Evolutionary conservation across 2,888 invertebrate genomes (phyloP).

Genomic region (Gymnocheta viridis): DNA sequence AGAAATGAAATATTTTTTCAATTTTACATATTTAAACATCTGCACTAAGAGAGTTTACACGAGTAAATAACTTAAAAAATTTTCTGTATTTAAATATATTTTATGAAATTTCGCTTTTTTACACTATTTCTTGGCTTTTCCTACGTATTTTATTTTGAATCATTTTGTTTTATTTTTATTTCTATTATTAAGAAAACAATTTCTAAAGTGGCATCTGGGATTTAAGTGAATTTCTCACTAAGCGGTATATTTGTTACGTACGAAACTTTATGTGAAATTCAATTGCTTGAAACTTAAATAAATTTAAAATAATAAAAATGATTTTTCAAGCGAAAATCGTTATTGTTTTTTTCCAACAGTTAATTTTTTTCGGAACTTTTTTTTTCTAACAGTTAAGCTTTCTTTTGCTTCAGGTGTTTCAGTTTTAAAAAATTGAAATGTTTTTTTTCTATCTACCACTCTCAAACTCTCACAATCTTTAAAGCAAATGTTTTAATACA

Average conservation of each 20-base stretch:
- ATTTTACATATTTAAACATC: too few species aligned
- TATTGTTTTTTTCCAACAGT: not conserved
- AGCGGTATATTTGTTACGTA: not conserved
- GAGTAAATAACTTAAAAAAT: too few species aligned
- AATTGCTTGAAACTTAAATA: not conserved
- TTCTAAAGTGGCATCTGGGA: conserved; percentile 7
- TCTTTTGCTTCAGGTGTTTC: not conserved
- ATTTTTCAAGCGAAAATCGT: not conserved
- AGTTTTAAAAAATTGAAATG: not conserved
- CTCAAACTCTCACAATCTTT: too few species aligned
- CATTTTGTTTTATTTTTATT: not conserved
- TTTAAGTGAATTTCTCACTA: not conserved
- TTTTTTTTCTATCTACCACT: too few species aligned
- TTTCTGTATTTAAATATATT: too few species aligned
- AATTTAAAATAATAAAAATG: conserved; percentile 8
- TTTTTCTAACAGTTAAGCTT: not conserved
- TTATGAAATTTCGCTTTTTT: too few species aligned
- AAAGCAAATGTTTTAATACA: not conserved
- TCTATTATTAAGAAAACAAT: not conserved
- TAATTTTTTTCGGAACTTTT: not conserved
- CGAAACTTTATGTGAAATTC: not conserved
- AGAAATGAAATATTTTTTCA: too few species aligned
- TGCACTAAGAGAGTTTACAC: too few species aligned
- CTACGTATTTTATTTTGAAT: not conserved
- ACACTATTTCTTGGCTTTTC: too few species aligned